phyloP scores from a whole-genome alignment of 2,797 vertebrate genomes.

The Psittacula derbiana region DNA sequence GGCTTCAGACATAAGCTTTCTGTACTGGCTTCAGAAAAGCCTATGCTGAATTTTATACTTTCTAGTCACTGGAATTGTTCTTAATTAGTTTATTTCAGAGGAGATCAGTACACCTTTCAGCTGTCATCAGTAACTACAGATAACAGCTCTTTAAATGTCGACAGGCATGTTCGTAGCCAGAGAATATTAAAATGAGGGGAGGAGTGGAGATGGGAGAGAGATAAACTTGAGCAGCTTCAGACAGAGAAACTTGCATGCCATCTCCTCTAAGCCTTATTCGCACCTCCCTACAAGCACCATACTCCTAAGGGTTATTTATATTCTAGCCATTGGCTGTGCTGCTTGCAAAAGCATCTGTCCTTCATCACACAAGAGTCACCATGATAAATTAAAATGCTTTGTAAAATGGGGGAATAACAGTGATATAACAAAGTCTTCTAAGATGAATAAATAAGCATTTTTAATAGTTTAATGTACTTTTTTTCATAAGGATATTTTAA shows the following conservation, averaged over 20 bases:
- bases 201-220: neutral
- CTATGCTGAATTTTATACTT: slow-evolving; percentile 1
- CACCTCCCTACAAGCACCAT: neutral
- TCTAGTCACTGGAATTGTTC: slow-evolving; percentile 42
- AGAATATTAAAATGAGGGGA: neutral
- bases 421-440: neutral
- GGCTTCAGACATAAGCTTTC: neutral
- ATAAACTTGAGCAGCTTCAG: neutral
- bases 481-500: neutral
- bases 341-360: neutral
- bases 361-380: neutral
- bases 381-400: neutral
- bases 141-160: neutral
- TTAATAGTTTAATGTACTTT: neutral
- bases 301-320: neutral
- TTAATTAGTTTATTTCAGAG: slow-evolving; percentile 65
- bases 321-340: neutral
- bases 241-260: neutral
- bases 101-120: slow-evolving; percentile 12
- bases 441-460: neutral
- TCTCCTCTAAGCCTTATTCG: neutral
- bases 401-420: neutral
- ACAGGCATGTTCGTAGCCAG: slow-evolving; percentile 3
- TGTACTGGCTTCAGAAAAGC: neutral
- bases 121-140: slow-evolving; percentile 5